These are phyloP conservation scores for Bufo gargarizans DNA, from an alignment of 2,113 vertebrate genomes.

Conservation along the genomic window DNA sequence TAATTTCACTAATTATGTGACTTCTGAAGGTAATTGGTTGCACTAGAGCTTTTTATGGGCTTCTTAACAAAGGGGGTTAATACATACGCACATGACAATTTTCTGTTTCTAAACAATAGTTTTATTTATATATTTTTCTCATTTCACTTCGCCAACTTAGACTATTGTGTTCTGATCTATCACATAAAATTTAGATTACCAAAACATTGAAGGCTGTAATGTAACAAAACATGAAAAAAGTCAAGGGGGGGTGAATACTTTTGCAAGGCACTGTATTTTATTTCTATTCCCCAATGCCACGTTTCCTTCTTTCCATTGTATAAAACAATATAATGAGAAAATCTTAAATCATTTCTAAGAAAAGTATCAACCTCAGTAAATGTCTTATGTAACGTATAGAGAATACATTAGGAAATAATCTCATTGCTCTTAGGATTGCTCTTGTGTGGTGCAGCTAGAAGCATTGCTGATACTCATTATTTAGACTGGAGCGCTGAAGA, in stretches of 20 bases:
- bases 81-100: no score
- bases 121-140: no score
- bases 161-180: background rate
- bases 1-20: no score
- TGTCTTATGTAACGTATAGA: background rate
- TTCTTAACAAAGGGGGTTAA: no score
- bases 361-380: slow-evolving; percentile 1
- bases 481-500: background rate
- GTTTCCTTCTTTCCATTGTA: slow-evolving; percentile 24
- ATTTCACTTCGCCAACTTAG: no score
- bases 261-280: slow-evolving; percentile 7
- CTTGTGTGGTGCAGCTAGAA: background rate
- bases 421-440: background rate
- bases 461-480: background rate
- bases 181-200: no score
- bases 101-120: no score
- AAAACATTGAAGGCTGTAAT: no score
- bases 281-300: background rate
- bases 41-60: no score
- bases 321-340: slow-evolving; percentile 18
- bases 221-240: no score
- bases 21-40: no score
- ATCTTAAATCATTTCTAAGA: background rate
- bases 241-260: no score
- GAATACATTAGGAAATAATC: background rate